Conservation (phyloP, 2,888 invertebrate genomes). For the Calliopum simillimum region DNA sequence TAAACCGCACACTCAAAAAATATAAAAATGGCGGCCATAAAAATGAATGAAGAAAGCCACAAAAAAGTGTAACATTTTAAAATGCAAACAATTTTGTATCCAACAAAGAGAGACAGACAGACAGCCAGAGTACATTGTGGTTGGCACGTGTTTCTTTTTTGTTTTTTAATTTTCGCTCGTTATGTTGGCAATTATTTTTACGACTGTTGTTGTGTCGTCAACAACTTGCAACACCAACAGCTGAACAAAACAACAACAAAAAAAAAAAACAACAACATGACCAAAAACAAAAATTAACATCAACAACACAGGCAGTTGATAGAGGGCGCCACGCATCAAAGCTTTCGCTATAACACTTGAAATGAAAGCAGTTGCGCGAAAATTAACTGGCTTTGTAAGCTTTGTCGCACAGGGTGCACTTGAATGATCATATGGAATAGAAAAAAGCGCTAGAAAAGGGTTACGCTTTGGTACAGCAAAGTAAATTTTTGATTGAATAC, state of each 20-base stretch:
- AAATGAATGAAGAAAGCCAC: constrained; percentile 2
- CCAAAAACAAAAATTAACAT: background rate
- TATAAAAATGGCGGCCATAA: background rate
- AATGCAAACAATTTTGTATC: background rate
- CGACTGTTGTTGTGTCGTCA: constrained; percentile 23
- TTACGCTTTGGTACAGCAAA: too few species aligned
- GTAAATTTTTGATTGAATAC: too few species aligned
- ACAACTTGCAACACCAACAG: constrained; percentile 20
- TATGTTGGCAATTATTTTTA: constrained; percentile 35
- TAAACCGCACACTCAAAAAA: background rate
- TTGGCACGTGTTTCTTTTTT: background rate
- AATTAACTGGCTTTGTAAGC: too few species aligned
- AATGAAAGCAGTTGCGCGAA: constrained; percentile 6
- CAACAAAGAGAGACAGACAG: too few species aligned
- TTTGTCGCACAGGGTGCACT: too few species aligned
- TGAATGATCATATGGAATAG: too few species aligned
- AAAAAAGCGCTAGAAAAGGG: too few species aligned
- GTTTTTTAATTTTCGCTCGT: constrained; percentile 29
- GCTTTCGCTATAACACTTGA: constrained; percentile 17
- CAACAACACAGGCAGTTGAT: background rate
- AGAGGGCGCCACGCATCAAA: constrained; percentile 24
- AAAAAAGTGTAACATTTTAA: constrained; percentile 7
- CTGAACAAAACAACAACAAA: constrained; percentile 1
- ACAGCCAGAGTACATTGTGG: too few species aligned
- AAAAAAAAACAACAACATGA: background rate